A percentile compares a stretch with the other conserved stretches of the same genome.
phyloP scores from a whole-genome alignment of 2,113 vertebrate genomes.

The Clarias batrachus region DNA sequence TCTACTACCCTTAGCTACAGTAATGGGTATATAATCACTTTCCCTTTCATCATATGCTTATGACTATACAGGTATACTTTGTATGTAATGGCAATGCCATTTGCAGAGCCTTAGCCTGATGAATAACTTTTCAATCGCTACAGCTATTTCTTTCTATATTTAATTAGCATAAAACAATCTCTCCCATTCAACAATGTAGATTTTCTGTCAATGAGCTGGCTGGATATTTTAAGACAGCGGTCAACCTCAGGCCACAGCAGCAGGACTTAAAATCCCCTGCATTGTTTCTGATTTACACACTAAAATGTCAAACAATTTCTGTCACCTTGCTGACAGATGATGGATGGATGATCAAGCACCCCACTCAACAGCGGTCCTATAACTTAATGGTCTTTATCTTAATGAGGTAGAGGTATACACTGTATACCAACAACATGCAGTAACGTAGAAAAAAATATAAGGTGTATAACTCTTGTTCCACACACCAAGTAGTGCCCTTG shows the following conservation, averaged over 20 bases:
- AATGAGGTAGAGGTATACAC: background rate
- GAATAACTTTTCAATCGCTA: background rate
- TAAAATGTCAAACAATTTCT: background rate
- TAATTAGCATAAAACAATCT: background rate
- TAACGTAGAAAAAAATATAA: background rate
- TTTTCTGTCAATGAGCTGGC: background rate
- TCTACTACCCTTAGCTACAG: background rate
- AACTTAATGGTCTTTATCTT: background rate
- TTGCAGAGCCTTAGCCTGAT: background rate
- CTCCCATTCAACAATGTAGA: background rate
- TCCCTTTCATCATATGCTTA: background rate
- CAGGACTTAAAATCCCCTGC: background rate
- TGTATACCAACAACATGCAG: background rate
- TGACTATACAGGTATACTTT: background rate
- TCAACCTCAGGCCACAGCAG: background rate
- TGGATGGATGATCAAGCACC: background rate
- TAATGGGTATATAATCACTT: background rate
- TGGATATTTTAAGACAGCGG: background rate
- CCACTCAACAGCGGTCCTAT: background rate
- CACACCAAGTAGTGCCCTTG: no score
- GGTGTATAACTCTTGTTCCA: no score
- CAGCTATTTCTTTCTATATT: background rate
- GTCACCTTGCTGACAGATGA: background rate
- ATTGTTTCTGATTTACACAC: background rate
- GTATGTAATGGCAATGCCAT: background rate